Conservation (phyloP, 2,888 invertebrate species). For the Philereme transversata region DNA sequence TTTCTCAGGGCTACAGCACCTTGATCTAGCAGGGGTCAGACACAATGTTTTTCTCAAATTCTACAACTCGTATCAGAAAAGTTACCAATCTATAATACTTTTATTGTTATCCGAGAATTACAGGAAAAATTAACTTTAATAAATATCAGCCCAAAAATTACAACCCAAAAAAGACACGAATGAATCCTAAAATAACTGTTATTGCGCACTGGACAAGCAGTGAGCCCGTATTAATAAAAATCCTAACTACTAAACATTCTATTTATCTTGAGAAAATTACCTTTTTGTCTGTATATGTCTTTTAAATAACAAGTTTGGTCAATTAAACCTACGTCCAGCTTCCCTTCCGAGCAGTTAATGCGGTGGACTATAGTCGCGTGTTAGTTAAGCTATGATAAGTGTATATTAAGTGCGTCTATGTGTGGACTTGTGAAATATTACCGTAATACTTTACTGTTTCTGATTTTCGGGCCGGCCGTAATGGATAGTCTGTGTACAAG, state of each 20-base stretch:
- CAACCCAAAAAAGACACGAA: no score
- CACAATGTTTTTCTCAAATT: no score
- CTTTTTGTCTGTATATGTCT: neutral
- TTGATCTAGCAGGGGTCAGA: no score
- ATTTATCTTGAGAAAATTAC: neutral
- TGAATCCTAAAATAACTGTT: no score
- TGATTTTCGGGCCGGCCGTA: slow-evolving; percentile 2
- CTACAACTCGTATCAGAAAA: no score
- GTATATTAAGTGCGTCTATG: slow-evolving; percentile 16
- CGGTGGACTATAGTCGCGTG: slow-evolving; percentile 15
- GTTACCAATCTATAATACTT: no score
- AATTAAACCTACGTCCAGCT: slow-evolving; percentile 9
- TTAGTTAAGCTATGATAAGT: slow-evolving; percentile 21
- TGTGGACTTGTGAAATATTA: slow-evolving; percentile 20
- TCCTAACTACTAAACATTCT: neutral
- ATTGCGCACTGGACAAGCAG: no score
- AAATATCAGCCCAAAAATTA: no score
- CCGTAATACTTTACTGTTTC: slow-evolving; percentile 7
- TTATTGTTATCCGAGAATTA: no score
- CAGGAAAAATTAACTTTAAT: no score
- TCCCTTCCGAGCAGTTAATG: neutral
- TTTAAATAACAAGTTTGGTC: slow-evolving; percentile 12
- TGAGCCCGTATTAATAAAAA: neutral
- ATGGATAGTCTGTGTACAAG: slow-evolving; percentile 8
- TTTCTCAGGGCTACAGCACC: no score